Evolutionary conservation across 2,113 vertebrate genomes (phyloP).

Genomic region (Beaufortia kweichowensis): DNA sequence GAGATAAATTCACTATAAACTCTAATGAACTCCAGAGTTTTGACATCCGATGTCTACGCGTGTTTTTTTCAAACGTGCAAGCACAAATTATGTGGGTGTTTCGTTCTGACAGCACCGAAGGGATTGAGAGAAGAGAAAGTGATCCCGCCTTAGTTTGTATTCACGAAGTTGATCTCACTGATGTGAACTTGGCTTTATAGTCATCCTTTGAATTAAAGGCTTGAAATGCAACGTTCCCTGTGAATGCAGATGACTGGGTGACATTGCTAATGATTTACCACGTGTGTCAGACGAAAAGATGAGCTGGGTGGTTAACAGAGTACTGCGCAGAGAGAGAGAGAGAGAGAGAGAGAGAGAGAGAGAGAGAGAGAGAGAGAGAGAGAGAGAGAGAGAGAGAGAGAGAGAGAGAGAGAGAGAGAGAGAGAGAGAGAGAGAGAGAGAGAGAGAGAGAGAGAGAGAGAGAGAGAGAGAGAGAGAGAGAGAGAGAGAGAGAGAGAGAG

Average conservation of each 20-base stretch:
- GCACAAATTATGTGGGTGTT: constrained; percentile 34
- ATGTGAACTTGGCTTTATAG: constrained; percentile 48
- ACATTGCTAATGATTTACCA: constrained; percentile 52
- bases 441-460: too few relatives aligned
- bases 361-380: too few relatives aligned
- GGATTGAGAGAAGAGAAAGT: constrained; percentile 25
- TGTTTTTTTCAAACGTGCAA: constrained; percentile 9
- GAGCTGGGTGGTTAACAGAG: constrained; percentile 11
- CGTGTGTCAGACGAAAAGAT: constrained; percentile 3
- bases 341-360: too few relatives aligned
- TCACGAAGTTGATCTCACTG: constrained; percentile 45
- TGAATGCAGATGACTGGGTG: constrained; percentile 46
- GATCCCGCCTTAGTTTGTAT: constrained; percentile 47
- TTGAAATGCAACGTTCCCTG: constrained; percentile 26
- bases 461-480: too few relatives aligned
- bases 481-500: too few relatives aligned
- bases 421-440: too few relatives aligned
- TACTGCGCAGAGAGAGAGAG: neutral
- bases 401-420: too few relatives aligned
- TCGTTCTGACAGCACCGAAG: constrained; percentile 33
- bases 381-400: too few relatives aligned
- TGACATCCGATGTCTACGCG: neutral
- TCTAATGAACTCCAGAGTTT: constrained; percentile 43
- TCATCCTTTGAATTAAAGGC: constrained; percentile 51
- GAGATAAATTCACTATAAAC: constrained; percentile 1